Evolutionary conservation across 2,888 invertebrate genomes (phyloP).

Genomic region (Punctoribates punctum): DNA sequence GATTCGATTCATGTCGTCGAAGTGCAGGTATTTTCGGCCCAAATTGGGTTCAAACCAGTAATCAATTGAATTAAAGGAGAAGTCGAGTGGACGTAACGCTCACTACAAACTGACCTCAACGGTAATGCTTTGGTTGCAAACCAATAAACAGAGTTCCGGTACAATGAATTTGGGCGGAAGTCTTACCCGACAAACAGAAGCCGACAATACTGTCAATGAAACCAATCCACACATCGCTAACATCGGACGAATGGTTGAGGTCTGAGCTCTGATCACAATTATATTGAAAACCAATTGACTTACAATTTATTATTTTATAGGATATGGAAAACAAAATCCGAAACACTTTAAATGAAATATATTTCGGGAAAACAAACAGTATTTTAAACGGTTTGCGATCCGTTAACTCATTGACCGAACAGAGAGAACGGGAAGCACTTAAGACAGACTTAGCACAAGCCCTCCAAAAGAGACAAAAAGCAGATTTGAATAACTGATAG

Average conservation of each 20-base stretch:
- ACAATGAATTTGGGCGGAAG: constrained; percentile 99
- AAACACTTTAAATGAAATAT: constrained; percentile 95
- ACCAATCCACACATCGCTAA: constrained; percentile 96
- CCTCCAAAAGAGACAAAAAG: constrained; percentile 68
- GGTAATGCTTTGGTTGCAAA: constrained; percentile 98
- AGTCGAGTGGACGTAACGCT: constrained; percentile 85
- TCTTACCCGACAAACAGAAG: constrained; percentile 90
- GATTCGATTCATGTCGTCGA: constrained; percentile 99
- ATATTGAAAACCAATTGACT: neutral
- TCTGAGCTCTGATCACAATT: constrained; percentile 49
- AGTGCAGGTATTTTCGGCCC: constrained; percentile 62
- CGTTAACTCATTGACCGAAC: constrained; percentile 77
- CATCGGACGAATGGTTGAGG: constrained; percentile 95
- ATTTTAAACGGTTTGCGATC: constrained; percentile 87
- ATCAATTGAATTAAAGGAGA: constrained; percentile 62
- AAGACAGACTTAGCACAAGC: constrained; percentile 80
- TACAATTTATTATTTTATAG: constrained; percentile 50
- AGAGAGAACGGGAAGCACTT: constrained; percentile 74
- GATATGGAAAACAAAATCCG: constrained; percentile 99
- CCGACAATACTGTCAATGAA: constrained; percentile 84
- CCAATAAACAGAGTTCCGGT: constrained; percentile 87
- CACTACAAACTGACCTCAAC: constrained; percentile 99
- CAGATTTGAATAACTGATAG: constrained; percentile 10
- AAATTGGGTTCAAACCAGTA: neutral
- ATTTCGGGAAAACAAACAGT: constrained; percentile 98